Evolutionary conservation across 2,797 vertebrate species (phyloP), one percentile per base, ranked within the genome.

Genomic region (Tinamus major): DNA sequence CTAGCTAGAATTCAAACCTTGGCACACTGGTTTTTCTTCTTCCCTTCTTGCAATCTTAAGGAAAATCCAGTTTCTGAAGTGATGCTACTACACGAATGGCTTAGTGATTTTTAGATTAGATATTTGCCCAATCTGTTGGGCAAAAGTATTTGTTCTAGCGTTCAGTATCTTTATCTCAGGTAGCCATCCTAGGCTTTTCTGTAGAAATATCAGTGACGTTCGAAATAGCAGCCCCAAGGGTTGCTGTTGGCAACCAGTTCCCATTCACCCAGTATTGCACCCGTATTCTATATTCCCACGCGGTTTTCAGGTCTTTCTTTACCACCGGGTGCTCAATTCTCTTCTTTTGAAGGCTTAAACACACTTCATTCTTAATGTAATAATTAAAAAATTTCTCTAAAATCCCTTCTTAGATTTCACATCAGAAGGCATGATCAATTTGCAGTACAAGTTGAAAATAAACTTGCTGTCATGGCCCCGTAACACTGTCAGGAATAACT

Each of bases 151-250:
- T 1, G 1, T 35, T 79, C 20, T n/a, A n/a, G 53, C 8, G 20
- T 58, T 46, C 18, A 33, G 56, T 18, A 21, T 13, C 17, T 18
- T 56, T 72, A 72, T 11, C 0, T 0, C 46, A 49, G 48, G 0
- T 0, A 68, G 48, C 33, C 2, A 3, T 8, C 33, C 51, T 26
- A 17, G 37, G 48, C n/a, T 65, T 65, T 46, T 46, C 58, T 48
- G 21, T 49, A 39, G 35, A 33, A 3, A 3, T 23, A 16, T 2
- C 55, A 39, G 23, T 31, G 51, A 55, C 7, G 15, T 53, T 17
- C 17, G 51, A 53, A 53, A 53, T 55, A 55, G 29, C 62, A 79
- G 21, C 48, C 21, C 2, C 31, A 65, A 19, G 18, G n/a, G 19
- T 17, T 78, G 26, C 13, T 81, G 62, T 33, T 69, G 67, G 39